These are phyloP conservation scores for Temnothorax rugatulus DNA, from an alignment of 2,888 invertebrate species.

Conservation along the genomic window DNA sequence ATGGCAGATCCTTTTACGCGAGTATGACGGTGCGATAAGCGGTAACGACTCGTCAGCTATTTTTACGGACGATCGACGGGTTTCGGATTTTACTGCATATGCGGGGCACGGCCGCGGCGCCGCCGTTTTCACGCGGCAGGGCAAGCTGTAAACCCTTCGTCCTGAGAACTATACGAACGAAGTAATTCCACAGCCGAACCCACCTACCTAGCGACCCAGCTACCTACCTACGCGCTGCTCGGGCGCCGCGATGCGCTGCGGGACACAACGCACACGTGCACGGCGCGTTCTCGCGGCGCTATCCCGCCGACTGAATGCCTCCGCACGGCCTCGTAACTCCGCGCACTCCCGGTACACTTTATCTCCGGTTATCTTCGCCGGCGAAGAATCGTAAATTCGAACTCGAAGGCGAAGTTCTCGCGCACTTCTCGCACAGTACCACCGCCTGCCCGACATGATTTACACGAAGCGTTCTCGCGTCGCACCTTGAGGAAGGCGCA, in stretches of 20 bases:
- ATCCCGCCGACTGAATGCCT: constrained; percentile 46
- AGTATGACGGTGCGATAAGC: constrained; percentile 28
- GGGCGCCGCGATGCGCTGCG: constrained; percentile 15
- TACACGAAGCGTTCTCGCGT: constrained; percentile 70
- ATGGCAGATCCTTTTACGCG: constrained; percentile 15
- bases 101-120: not conserved
- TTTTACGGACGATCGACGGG: constrained; percentile 69
- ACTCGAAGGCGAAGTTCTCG: constrained; percentile 64
- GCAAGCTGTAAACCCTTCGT: constrained; percentile 54
- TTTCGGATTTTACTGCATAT: constrained; percentile 68
- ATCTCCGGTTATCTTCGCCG: constrained; percentile 74
- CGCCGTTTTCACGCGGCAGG: constrained; percentile 21
- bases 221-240: constrained; percentile 63
- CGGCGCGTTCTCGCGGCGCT: constrained; percentile 2
- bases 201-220: constrained; percentile 71
- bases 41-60: constrained; percentile 57
- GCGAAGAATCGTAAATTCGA: constrained; percentile 76
- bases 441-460: constrained; percentile 69
- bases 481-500: constrained; percentile 76
- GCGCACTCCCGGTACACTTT: constrained; percentile 57
- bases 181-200: constrained; percentile 65
- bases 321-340: constrained; percentile 50
- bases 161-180: constrained; percentile 42
- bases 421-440: constrained; percentile 46
- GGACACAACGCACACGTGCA: constrained; percentile 24